A percentile compares a stretch with the other conserved stretches of the same genome.
Conservation (phyloP, 64 coral and sea anemone species). For the Astreopora myriophthalma region DNA sequence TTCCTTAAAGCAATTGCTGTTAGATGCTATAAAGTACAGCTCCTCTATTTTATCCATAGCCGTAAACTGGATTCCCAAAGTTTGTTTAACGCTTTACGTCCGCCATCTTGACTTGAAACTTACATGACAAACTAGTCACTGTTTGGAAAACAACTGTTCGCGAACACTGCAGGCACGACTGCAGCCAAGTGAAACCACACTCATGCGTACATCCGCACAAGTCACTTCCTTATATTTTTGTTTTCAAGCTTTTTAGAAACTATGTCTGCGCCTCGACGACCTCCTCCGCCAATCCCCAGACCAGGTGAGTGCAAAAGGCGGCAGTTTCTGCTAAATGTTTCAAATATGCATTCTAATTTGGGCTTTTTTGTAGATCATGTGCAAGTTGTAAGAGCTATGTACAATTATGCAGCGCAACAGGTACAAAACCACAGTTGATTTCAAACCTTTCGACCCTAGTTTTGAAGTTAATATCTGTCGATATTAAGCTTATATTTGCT, state of each 20-base stretch:
- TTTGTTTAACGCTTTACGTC: too few relatives aligned
- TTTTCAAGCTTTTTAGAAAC: not conserved
- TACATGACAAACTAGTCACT: not conserved
- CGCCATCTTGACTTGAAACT: not conserved
- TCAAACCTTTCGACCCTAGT: not conserved
- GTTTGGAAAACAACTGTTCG: too few relatives aligned
- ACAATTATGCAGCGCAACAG: slow-evolving; percentile 91
- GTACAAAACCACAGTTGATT: slow-evolving; percentile 14
- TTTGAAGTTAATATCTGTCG: not conserved
- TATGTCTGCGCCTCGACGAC: slow-evolving; percentile 68
- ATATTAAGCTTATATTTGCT: not conserved
- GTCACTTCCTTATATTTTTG: not conserved
- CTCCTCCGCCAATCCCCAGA: slow-evolving; percentile 87
- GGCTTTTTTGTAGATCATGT: slow-evolving; percentile 68
- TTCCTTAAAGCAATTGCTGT: slow-evolving; percentile 12
- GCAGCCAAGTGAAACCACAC: not conserved
- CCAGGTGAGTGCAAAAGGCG: slow-evolving; percentile 61
- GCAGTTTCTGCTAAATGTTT: not conserved
- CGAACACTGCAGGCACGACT: not conserved
- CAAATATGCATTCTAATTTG: not conserved
- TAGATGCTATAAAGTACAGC: not conserved
- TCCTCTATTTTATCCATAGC: slow-evolving; percentile 44
- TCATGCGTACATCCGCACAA: not conserved
- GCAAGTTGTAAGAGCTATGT: slow-evolving; percentile 84
- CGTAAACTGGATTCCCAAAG: not conserved